Base-by-base conservation (phyloP, 1,140 invertebrate genomes). In the Eriocheir sinensis region DNA sequence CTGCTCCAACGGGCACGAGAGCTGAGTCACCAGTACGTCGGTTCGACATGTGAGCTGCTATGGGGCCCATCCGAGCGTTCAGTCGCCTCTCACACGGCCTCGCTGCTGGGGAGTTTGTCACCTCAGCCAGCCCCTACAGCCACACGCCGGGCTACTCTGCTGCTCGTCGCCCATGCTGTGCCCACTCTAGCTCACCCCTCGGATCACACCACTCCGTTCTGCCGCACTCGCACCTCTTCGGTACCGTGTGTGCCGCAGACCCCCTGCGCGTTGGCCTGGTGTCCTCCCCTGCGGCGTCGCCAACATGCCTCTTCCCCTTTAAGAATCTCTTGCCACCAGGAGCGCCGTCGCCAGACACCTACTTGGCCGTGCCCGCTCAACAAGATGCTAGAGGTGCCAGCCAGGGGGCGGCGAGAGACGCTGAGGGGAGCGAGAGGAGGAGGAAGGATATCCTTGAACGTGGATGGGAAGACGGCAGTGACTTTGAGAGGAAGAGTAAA, bases 31-130 rank as follows among this genome's bases (percentile, higher is more conserved):
- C 30, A 21, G 88, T 44, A 27, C n/a, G 30, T 38, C 38, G 83
- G 83, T n/a, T 34, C 83, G 34, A 4, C 83, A 41, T 85, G 83
- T 85, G 83, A 89, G 41, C 88, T 30, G 83, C 72, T 36, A 94
- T 94, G 94, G 94, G 94, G 21, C 94, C 94, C n/a, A 91, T 94
- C 21, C 94, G 94, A n/a, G 94, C 94, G 48, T 94, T 94, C 80
- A 81, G 34, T 32, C 89, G 94, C 2, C 94, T 89, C 27, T 91
- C 94, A 3, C 90, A 89, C 38, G 86, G 48, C 48, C 40, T 90
- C 94, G 94, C 89, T 81, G 89, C 94, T 34, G 94, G 90, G 34
- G 79, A 94, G n/a, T 94, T 90, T n/a, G 80, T 36, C 89, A 81
- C 80, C 44, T 60, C 94, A 21, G 89, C 94, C 48, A 94, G 89